Evolutionary conservation across 2,888 invertebrate genomes (phyloP).

Genomic region (Mesorhabditis sp.): DNA sequence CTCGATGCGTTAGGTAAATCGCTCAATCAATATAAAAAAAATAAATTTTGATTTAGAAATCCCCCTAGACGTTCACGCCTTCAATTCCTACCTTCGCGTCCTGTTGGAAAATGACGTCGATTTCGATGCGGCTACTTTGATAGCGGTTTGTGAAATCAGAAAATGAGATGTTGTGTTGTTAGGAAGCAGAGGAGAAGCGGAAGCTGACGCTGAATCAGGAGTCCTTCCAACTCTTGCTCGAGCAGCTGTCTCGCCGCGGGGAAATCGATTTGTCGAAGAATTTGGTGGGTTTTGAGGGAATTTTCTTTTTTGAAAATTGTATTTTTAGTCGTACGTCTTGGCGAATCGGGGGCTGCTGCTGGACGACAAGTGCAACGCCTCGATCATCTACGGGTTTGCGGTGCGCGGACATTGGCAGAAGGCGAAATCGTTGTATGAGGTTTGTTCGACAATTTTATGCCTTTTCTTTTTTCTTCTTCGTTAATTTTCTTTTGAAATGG

Average conservation of each 20-base stretch:
- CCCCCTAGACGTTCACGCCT: slow-evolving; percentile 19
- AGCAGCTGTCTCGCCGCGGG: slow-evolving; percentile 18
- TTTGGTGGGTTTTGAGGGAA: slow-evolving; percentile 15
- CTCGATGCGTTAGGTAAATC: not conserved
- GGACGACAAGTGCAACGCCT: slow-evolving; percentile 26
- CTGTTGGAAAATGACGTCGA: slow-evolving; percentile 31
- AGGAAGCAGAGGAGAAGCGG: not conserved
- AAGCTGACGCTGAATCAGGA: slow-evolving; percentile 16
- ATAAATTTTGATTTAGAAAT: slow-evolving; percentile 17
- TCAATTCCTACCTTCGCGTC: slow-evolving; percentile 27
- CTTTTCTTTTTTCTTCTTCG: slow-evolving; percentile 1
- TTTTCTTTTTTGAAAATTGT: not conserved
- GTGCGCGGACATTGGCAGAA: slow-evolving; percentile 29
- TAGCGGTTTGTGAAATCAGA: not conserved
- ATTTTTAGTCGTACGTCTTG: slow-evolving; percentile 27
- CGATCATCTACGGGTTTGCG: slow-evolving; percentile 32
- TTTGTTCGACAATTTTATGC: slow-evolving; percentile 7
- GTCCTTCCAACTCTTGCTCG: slow-evolving; percentile 24
- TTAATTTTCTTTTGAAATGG: not conserved
- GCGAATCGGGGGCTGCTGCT: slow-evolving; percentile 30
- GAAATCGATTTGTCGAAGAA: slow-evolving; percentile 27
- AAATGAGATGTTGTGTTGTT: not conserved
- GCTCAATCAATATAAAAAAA: not conserved
- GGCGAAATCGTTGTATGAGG: slow-evolving; percentile 32
- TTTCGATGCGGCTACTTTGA: slow-evolving; percentile 18